Percentiles rank a stretch among this genome's conserved stretches.
Evolutionary conservation across 2,888 invertebrate genomes (phyloP).

Genomic region (Megaustenia siamemsis): DNA sequence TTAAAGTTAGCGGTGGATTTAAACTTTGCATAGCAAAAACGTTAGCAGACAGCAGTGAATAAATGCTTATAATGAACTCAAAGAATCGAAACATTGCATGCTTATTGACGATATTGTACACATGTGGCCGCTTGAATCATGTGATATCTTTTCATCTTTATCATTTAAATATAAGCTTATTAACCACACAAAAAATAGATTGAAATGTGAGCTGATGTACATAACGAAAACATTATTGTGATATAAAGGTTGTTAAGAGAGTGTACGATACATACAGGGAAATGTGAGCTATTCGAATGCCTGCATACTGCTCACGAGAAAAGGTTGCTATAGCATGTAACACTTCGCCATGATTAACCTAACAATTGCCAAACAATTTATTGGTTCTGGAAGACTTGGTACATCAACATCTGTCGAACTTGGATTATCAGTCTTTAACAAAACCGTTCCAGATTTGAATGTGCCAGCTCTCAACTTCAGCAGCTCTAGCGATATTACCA

Average conservation of each 20-base stretch:
- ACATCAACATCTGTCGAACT: not conserved
- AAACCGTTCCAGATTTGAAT: not conserved
- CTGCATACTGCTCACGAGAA: not conserved
- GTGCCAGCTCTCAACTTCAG: constrained; percentile 6
- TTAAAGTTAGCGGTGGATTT: too few relatives aligned
- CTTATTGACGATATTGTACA: too few relatives aligned
- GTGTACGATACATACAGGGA: not conserved
- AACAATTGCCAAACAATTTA: not conserved
- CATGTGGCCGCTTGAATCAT: too few relatives aligned
- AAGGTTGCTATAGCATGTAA: not conserved
- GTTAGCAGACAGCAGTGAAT: too few relatives aligned
- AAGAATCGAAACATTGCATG: too few relatives aligned
- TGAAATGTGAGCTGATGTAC: not conserved
- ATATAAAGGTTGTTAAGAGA: not conserved
- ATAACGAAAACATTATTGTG: not conserved
- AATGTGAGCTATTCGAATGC: not conserved
- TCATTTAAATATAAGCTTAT: not conserved
- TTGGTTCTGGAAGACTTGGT: not conserved
- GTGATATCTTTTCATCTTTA: too few relatives aligned
- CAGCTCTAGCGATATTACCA: not conserved
- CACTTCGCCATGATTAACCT: constrained; percentile 31
- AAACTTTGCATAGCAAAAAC: too few relatives aligned
- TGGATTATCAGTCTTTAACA: constrained; percentile 16
- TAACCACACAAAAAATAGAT: not conserved
- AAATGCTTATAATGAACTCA: too few relatives aligned